Evolutionary conservation across 2,888 invertebrate genomes (phyloP).

Genomic region (Caenorhabditis wallacei): DNA sequence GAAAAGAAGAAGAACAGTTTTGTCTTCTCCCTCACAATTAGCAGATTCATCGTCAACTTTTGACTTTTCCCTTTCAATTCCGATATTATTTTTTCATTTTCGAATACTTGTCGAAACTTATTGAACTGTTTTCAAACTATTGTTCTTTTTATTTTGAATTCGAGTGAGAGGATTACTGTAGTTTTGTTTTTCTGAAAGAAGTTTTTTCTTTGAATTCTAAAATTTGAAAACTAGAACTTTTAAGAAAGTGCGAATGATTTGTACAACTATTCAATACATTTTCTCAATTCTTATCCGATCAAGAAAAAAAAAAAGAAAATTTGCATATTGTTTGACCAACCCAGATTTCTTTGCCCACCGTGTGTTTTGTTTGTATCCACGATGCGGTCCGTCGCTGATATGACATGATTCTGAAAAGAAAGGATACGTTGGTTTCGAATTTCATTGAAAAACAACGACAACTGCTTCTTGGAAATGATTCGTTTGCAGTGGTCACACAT

Average conservation of each 20-base stretch:
- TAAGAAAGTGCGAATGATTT: background rate
- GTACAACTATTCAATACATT: background rate
- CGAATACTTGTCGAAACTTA: background rate
- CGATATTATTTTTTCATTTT: background rate
- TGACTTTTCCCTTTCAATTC: slow-evolving; percentile 18
- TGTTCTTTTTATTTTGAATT: too few species aligned
- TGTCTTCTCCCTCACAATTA: slow-evolving; percentile 56
- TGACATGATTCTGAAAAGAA: slow-evolving; percentile 43
- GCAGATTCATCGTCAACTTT: slow-evolving; percentile 7
- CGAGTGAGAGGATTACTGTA: background rate
- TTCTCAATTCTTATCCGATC: background rate
- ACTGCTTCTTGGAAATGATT: slow-evolving; percentile 1
- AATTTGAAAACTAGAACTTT: background rate
- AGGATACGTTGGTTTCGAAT: slow-evolving; percentile 25
- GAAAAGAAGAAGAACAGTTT: slow-evolving; percentile 43
- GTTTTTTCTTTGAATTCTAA: background rate
- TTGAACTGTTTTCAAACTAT: background rate
- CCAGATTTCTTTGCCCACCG: slow-evolving; percentile 46
- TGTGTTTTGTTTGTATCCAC: slow-evolving; percentile 41
- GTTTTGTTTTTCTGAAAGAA: background rate
- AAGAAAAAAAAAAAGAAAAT: slow-evolving; percentile 29
- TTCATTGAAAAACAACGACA: slow-evolving; percentile 47
- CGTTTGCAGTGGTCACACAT: slow-evolving; percentile 39
- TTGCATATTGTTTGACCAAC: slow-evolving; percentile 59
- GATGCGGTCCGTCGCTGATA: slow-evolving; percentile 58